phyloP scores from a whole-genome alignment of 2,113 vertebrate genomes.

The Anhinga rufa region DNA sequence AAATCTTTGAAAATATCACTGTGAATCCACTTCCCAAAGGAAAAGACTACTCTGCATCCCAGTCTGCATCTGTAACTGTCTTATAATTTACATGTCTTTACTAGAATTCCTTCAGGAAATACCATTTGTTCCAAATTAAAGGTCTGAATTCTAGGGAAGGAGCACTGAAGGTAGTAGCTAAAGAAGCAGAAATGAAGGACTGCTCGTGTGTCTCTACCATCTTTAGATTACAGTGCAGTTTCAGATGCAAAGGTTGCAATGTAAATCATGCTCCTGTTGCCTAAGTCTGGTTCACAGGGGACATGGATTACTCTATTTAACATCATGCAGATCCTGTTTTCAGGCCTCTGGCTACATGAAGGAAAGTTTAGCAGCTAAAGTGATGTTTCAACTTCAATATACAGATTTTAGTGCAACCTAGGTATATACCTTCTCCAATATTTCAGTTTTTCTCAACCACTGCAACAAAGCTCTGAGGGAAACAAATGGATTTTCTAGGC shows the following conservation, averaged over 20 bases:
- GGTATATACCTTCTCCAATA: not conserved
- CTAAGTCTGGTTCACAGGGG: not conserved
- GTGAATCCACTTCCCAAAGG: not conserved
- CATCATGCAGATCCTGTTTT: not conserved
- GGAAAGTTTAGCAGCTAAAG: not conserved
- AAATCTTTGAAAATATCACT: not conserved
- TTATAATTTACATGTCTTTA: not conserved
- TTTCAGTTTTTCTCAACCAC: not conserved
- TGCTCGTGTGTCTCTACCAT: fast-evolving
- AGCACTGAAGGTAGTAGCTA: not conserved
- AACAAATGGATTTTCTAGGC: not conserved
- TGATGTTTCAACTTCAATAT: not conserved
- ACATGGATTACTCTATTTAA: not conserved
- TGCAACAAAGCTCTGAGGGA: not conserved
- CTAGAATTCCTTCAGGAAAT: not conserved
- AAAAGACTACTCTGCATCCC: not conserved
- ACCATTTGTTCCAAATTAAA: not conserved
- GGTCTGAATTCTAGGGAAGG: not conserved
- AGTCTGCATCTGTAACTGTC: not conserved
- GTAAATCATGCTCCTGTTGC: not conserved
- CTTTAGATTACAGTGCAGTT: not conserved
- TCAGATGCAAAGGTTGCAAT: not conserved
- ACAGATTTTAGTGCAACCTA: not conserved
- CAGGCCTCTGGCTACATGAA: not conserved
- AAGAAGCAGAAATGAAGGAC: not conserved